Conservation (phyloP, 2,888 invertebrate species). For the Phoronis australis region DNA sequence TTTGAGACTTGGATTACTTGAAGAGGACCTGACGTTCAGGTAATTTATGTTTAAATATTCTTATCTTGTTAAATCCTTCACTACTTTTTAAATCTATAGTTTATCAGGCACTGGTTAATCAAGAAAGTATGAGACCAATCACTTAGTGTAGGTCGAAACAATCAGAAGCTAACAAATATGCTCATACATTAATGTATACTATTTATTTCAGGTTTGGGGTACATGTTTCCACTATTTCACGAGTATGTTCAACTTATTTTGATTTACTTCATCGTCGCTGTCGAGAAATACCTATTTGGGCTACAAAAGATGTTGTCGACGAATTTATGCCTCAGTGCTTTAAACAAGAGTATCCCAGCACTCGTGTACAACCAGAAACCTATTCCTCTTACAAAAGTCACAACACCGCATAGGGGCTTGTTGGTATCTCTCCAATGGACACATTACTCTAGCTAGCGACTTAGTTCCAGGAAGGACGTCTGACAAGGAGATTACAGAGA, state of each 20-base stretch:
- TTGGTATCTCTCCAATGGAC: constrained; percentile 12
- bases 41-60: neutral
- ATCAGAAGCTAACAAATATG: neutral
- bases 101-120: neutral
- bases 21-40: constrained; percentile 8
- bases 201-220: constrained; percentile 6
- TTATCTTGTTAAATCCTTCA: neutral
- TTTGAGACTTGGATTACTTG: constrained; percentile 9
- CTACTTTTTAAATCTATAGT: neutral
- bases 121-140: neutral
- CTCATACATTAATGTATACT: neutral
- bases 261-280: constrained; percentile 7
- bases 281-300: constrained; percentile 9
- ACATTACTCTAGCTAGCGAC: constrained; percentile 7
- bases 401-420: constrained; percentile 8
- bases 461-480: constrained; percentile 9
- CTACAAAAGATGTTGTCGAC: constrained; percentile 6
- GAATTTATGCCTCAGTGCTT: constrained; percentile 10
- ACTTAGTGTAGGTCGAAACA: neutral
- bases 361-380: constrained; percentile 2
- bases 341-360: constrained; percentile 11
- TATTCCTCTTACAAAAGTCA: constrained; percentile 9
- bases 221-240: constrained; percentile 6
- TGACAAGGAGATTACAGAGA: constrained; percentile 11
- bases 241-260: constrained; percentile 7